Evolutionary conservation across 2,888 invertebrate species (phyloP), one percentile per base, ranked within the genome.

Genomic region (Drosophila anceps): DNA sequence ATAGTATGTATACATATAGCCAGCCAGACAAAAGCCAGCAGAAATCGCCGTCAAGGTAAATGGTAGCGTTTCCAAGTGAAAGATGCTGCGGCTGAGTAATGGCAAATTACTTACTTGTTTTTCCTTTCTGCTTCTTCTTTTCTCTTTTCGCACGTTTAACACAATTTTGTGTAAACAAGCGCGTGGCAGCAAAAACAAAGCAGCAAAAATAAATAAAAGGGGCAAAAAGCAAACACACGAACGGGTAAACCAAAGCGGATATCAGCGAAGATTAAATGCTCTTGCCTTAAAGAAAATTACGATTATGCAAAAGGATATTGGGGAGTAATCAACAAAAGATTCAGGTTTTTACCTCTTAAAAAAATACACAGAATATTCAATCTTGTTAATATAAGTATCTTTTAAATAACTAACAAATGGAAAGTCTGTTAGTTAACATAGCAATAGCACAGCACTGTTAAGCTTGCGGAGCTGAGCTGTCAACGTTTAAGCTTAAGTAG

Each of bases 61-160:
- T 35, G 55, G 29, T 35, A 44, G 48, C 57, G 57, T 24, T 51
- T 18, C 27, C 10, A 31, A 55, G 57, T 48, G 10, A 39, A 43
- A 51, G 50, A 77, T 48, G 51, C 37, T 68, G 61, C 29, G 64
- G 62, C 76, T 86, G 73, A 73, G 88, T 84, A 87, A 84, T 78
- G 85, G 88, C 77, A 69, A 88, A 90, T 90, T 74, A 86, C 90
- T 76, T 74, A 57, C 57, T 44, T 57, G 57, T 33, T 57, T 37
- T 35, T n/a, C 31, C 10, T 13, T 24, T 24, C 18, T 10, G 15
- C 48, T 50, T 24, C 24, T 5, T 15, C 44, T 10, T 12, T n/a
- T 10, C 3, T 71, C 68, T 82, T 82, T 76, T 85, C 84, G 82
- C 90, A 85, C 88, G 79, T 84, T 90, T 86, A 90, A 87, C 89